A percentile compares a stretch with the other conserved stretches of the same genome.
phyloP scores from a whole-genome alignment of 1,140 invertebrate species.

The Psix sp. region DNA sequence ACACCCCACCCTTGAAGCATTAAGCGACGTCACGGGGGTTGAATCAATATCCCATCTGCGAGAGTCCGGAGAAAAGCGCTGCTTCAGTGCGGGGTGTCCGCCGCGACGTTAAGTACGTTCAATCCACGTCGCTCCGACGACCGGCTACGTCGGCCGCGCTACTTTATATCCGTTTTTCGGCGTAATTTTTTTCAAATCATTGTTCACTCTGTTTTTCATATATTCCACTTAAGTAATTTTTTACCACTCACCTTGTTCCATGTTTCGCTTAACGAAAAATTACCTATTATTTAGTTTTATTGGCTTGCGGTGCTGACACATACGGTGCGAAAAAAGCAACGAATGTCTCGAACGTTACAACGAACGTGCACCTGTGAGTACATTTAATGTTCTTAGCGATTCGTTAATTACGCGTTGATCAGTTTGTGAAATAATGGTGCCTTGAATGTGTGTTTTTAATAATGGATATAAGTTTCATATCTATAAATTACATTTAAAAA shows the following conservation, averaged over 20 bases:
- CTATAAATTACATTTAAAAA: too few species aligned
- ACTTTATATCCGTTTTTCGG: constrained; percentile 39
- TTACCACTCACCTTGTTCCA: background rate
- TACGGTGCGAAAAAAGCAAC: constrained; percentile 25
- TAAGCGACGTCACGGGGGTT: constrained; percentile 69
- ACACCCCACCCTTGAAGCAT: constrained; percentile 47
- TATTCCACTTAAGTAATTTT: constrained; percentile 2
- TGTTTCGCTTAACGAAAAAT: background rate
- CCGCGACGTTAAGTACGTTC: constrained; percentile 71
- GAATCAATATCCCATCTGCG: constrained; percentile 72
- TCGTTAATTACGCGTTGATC: background rate
- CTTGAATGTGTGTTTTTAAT: too few species aligned
- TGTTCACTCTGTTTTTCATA: constrained; percentile 8
- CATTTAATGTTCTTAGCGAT: too few species aligned
- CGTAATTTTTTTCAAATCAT: constrained; percentile 18
- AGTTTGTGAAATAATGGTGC: too few species aligned
- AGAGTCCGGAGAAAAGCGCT: constrained; percentile 60
- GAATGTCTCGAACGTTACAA: constrained; percentile 47
- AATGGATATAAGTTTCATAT: too few species aligned
- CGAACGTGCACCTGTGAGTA: constrained; percentile 52
- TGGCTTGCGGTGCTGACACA: constrained; percentile 14
- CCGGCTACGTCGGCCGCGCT: constrained; percentile 57
- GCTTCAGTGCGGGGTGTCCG: constrained; percentile 75
- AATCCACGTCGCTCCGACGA: constrained; percentile 66
- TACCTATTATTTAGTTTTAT: constrained; percentile 10